Conservation (phyloP, 2,797 vertebrate genomes). For the Epinephelus coioides region DNA sequence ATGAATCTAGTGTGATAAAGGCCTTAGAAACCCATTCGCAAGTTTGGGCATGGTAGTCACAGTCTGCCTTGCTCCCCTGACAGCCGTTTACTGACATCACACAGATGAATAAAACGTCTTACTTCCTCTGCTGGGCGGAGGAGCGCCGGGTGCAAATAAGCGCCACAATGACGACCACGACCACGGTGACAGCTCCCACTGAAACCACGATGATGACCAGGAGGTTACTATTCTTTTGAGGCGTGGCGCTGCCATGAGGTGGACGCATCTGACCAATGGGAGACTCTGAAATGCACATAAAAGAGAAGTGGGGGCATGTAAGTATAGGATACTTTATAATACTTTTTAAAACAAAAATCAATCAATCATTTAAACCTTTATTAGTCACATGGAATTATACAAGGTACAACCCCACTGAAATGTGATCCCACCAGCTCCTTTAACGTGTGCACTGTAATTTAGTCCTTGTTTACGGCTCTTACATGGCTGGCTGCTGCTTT, state of each 20-base stretch:
- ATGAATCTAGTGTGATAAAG: no score
- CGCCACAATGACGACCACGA: slow-evolving; percentile 89
- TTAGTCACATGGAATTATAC: no score
- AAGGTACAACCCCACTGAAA: no score
- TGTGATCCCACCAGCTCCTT: no score
- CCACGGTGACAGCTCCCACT: slow-evolving; percentile 89
- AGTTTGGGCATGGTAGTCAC: neutral
- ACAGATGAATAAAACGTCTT: slow-evolving; percentile 55
- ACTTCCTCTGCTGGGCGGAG: slow-evolving; percentile 96
- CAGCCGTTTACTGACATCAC: slow-evolving; percentile 14
- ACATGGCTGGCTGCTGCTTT: no score
- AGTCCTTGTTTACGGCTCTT: no score
- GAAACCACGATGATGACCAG: slow-evolving; percentile 93
- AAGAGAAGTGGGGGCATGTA: neutral
- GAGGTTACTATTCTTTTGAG: slow-evolving; percentile 94
- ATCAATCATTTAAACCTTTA: no score
- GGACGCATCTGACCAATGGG: slow-evolving; percentile 96
- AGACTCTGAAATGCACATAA: slow-evolving; percentile 84
- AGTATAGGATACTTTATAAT: no score
- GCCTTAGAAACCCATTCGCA: neutral
- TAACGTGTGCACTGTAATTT: no score
- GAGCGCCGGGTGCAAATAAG: slow-evolving; percentile 93
- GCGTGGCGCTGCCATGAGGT: slow-evolving; percentile 92
- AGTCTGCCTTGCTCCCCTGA: slow-evolving; percentile 21
- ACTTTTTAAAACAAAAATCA: no score